Percentiles rank a stretch among this genome's conserved stretches.
phyloP scores from a whole-genome alignment of 2,113 vertebrate species.

The Salvelinus alpinus region DNA sequence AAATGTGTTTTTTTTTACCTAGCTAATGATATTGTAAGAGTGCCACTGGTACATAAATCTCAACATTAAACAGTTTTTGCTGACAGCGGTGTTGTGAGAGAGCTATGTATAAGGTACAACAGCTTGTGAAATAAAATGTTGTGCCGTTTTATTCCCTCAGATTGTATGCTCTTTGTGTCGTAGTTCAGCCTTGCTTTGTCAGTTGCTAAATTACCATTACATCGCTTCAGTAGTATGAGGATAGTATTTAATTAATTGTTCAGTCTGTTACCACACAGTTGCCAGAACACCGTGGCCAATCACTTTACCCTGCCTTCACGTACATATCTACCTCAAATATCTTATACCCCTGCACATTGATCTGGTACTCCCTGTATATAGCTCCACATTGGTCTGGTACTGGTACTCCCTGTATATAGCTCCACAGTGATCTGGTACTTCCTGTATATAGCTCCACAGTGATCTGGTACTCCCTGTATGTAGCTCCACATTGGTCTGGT shows the following conservation, averaged over 20 bases:
- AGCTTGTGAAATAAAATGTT: conserved; percentile 31
- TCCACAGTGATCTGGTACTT: no score
- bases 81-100: conserved; percentile 18
- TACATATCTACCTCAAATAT: no score
- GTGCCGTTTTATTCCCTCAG: conserved; percentile 34
- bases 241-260: background rate
- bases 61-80: background rate
- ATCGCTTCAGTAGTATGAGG: background rate
- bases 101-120: conserved; percentile 33
- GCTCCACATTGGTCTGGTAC: no score
- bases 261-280: background rate
- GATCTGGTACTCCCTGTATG: no score
- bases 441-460: no score
- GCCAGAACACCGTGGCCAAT: background rate
- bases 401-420: no score
- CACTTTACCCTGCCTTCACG: no score
- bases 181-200: background rate
- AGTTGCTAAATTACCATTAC: background rate
- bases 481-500: no score
- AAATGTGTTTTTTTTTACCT: background rate
- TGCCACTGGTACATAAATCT: background rate
- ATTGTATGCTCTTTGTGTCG: background rate
- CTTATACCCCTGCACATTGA: no score
- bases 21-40: conserved; percentile 32
- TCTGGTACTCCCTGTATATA: no score